phyloP scores from a whole-genome alignment of 2,888 invertebrate genomes.

The Mimumesa dahlbomi region DNA sequence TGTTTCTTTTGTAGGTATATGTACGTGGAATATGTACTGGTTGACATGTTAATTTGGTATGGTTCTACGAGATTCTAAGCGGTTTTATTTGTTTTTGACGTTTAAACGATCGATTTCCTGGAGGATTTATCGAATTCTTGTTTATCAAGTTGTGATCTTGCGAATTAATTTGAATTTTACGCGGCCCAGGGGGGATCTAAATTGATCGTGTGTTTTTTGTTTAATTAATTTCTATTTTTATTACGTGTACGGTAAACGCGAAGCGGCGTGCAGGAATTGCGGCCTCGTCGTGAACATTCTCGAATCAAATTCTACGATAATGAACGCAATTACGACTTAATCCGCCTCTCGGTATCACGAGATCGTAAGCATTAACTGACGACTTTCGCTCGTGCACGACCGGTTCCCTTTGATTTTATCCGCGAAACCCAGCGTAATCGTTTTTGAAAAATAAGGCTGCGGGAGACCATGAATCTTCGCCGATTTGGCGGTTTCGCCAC shows the following conservation, averaged over 20 bases:
- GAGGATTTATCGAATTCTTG: neutral
- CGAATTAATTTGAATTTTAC: slow-evolving; percentile 27
- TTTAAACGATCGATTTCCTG: too few relatives aligned
- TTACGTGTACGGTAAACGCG: neutral
- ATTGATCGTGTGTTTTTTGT: slow-evolving; percentile 30
- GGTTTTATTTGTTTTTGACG: too few relatives aligned
- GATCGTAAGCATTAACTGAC: slow-evolving; percentile 51
- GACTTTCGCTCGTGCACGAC: slow-evolving; percentile 63
- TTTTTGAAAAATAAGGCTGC: slow-evolving; percentile 48
- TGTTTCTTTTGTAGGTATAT: too few relatives aligned
- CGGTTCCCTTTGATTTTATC: slow-evolving; percentile 63
- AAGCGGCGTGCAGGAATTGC: neutral
- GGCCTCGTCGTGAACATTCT: slow-evolving; percentile 15
- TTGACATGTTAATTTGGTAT: too few relatives aligned
- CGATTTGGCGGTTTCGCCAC: slow-evolving; percentile 23
- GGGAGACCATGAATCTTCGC: slow-evolving; percentile 37
- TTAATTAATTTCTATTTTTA: slow-evolving; percentile 50
- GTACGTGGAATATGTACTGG: too few relatives aligned
- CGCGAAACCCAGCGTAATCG: slow-evolving; percentile 48
- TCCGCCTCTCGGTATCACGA: slow-evolving; percentile 57
- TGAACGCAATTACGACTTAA: slow-evolving; percentile 67
- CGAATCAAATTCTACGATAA: slow-evolving; percentile 60
- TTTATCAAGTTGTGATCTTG: too few relatives aligned
- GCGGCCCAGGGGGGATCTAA: slow-evolving; percentile 16
- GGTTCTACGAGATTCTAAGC: too few relatives aligned